These are phyloP conservation scores for Calypte anna DNA, from an alignment of 2,113 vertebrate genomes.

Conservation along the genomic window DNA sequence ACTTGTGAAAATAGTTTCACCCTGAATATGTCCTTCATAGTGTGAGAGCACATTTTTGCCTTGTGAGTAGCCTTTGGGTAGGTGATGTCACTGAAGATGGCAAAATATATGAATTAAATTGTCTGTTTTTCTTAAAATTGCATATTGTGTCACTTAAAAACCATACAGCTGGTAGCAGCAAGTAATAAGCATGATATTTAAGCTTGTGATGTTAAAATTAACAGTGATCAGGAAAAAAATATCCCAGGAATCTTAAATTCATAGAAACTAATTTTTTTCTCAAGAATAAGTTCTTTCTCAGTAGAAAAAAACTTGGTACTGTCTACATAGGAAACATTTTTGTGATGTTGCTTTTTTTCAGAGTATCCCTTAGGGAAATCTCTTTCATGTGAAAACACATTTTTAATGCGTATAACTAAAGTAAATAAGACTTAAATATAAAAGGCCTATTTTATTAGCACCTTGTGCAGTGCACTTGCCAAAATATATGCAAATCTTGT, in stretches of 20 bases:
- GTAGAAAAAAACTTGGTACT: neutral
- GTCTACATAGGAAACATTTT: slow-evolving; percentile 24
- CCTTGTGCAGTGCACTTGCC: slow-evolving; percentile 71
- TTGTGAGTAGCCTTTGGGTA: neutral
- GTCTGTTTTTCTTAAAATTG: neutral
- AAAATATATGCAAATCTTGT: slow-evolving; percentile 79
- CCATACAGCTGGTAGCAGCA: neutral
- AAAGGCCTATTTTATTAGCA: slow-evolving; percentile 74
- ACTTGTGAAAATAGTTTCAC: neutral
- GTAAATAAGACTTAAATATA: slow-evolving; percentile 68
- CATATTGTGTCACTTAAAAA: neutral
- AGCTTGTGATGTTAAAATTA: neutral
- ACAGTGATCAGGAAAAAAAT: neutral
- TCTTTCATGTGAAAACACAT: slow-evolving; percentile 43
- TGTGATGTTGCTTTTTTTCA: neutral
- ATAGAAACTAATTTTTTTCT: neutral
- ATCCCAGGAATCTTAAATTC: neutral
- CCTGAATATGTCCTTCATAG: neutral
- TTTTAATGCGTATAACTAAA: slow-evolving; percentile 58
- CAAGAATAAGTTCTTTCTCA: neutral
- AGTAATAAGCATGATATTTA: neutral
- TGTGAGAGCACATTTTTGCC: neutral
- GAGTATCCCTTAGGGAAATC: slow-evolving; percentile 30
- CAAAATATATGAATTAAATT: neutral
- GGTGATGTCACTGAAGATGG: neutral